phyloP scores from a whole-genome alignment of 53 echinoderm and acorn worm genomes.

The Apostichopus leukothele region DNA sequence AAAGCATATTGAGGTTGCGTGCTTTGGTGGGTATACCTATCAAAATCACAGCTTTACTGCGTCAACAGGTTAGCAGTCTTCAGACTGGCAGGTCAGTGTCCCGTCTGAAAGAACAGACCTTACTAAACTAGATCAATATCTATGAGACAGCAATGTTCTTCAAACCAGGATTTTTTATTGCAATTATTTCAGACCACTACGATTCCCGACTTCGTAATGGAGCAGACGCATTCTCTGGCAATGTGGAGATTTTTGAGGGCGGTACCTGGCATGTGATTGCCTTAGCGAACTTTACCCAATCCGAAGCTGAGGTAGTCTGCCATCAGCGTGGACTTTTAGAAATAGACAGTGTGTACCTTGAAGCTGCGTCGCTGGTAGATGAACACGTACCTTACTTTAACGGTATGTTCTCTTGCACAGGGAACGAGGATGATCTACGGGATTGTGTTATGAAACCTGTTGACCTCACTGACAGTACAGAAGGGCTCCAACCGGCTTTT shows the following conservation, averaged over 20 bases:
- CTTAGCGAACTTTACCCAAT: background rate
- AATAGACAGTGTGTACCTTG: background rate
- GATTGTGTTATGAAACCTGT: background rate
- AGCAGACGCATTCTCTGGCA: background rate
- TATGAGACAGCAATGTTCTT: no score
- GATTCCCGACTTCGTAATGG: slow-evolving; percentile 16
- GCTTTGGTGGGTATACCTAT: no score
- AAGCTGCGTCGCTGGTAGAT: background rate
- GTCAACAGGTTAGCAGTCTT: no score
- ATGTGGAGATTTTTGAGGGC: slow-evolving; percentile 12
- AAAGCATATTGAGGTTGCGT: no score
- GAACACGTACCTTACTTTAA: background rate
- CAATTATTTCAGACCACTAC: background rate
- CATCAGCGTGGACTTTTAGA: background rate
- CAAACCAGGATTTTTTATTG: no score
- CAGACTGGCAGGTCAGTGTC: no score
- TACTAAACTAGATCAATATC: no score
- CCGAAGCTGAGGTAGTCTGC: slow-evolving; percentile 17
- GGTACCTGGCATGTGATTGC: slow-evolving; percentile 30
- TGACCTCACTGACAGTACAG: background rate
- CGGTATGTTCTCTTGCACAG: background rate
- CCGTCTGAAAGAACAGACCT: no score
- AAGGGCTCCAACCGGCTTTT: background rate
- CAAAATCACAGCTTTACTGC: no score
- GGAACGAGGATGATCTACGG: background rate